Evolutionary conservation across 1,140 invertebrate genomes (phyloP).

Genomic region (Idris sp.): DNA sequence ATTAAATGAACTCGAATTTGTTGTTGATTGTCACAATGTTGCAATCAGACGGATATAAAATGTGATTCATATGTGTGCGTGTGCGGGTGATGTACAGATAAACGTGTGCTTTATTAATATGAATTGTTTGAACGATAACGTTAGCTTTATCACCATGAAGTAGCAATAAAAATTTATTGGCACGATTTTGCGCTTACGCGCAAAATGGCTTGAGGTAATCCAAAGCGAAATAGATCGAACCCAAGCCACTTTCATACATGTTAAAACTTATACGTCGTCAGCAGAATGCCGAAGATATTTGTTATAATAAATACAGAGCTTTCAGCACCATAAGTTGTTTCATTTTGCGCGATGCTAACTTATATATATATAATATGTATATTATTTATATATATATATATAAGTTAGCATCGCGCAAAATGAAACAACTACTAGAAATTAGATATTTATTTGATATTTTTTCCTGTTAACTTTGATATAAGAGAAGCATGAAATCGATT

Average conservation of each 20-base stretch:
- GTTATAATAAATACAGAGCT: conserved; percentile 55
- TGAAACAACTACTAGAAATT: conserved; percentile 30
- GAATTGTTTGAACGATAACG: conserved; percentile 66
- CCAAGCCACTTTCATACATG: conserved; percentile 56
- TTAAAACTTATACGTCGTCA: conserved; percentile 60
- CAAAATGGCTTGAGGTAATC: conserved; percentile 61
- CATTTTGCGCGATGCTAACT: conserved; percentile 26
- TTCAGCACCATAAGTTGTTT: conserved; percentile 35
- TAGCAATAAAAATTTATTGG: conserved; percentile 74
- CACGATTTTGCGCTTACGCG: conserved; percentile 56
- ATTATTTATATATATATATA: conserved; percentile 1
- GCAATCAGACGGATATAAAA: conserved; percentile 10
- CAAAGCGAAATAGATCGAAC: conserved; percentile 59
- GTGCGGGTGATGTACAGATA: conserved; percentile 28
- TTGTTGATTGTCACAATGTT: conserved; percentile 7
- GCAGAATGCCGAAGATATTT: conserved; percentile 44
- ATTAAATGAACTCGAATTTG: conserved; percentile 16
- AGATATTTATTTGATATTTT: conserved; percentile 13
- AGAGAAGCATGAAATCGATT: too few relatives aligned
- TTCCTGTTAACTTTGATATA: too few relatives aligned
- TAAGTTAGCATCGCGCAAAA: conserved; percentile 24
- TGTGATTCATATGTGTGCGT: conserved; percentile 10
- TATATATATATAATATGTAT: conserved; percentile 5
- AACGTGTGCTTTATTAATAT: conserved; percentile 69
- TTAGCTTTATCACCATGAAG: conserved; percentile 71